These are phyloP conservation scores for Terrapene triunguis DNA, from an alignment of 2,113 vertebrate species.

Conservation along the genomic window DNA sequence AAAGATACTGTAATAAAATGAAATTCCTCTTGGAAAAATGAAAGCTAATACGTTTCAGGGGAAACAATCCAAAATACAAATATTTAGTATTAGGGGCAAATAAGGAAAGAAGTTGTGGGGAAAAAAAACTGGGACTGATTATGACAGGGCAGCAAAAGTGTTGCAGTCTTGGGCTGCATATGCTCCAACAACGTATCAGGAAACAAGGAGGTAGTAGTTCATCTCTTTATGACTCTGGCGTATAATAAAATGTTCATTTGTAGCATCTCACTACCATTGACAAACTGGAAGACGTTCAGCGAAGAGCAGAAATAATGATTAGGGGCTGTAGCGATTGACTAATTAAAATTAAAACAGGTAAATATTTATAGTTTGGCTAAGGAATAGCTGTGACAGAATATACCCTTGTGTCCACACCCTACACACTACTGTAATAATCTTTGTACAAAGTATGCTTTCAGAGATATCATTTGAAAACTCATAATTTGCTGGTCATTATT, in stretches of 20 bases:
- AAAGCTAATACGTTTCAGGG: not conserved
- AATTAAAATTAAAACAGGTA: not conserved
- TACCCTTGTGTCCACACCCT: no score
- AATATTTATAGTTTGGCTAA: slow-evolving; percentile 14
- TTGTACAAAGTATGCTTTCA: no score
- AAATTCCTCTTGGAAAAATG: not conserved
- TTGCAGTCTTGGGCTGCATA: not conserved
- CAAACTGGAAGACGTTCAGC: not conserved
- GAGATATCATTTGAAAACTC: no score
- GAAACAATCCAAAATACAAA: not conserved
- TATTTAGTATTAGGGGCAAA: not conserved
- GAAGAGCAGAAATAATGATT: not conserved
- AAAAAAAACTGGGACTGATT: not conserved
- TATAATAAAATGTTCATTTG: not conserved
- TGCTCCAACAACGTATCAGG: not conserved
- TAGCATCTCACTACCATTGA: not conserved
- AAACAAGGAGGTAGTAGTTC: not conserved
- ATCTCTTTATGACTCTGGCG: not conserved
- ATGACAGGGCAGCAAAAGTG: not conserved
- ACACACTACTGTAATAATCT: no score
- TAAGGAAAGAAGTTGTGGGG: not conserved
- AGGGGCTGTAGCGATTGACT: not conserved
- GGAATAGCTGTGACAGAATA: not conserved
- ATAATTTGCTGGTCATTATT: no score
- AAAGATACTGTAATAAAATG: not conserved